Evolutionary conservation across 2,888 invertebrate genomes (phyloP).

Genomic region (Tinea trinotella): DNA sequence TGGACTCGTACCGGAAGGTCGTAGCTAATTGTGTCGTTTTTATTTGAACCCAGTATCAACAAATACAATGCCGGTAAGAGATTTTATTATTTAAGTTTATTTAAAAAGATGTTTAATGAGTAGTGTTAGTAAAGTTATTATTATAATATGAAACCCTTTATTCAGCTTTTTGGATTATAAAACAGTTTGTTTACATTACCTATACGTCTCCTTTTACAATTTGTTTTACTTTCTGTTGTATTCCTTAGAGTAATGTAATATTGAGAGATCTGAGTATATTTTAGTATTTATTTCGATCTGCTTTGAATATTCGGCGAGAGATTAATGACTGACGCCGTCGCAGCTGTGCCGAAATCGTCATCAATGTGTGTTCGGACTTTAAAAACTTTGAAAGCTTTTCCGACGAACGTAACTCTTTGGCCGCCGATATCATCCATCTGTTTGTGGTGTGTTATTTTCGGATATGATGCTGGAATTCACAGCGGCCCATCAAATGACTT

Average conservation of each 20-base stretch:
- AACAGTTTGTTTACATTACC: neutral
- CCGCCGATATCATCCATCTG: slow-evolving; percentile 36
- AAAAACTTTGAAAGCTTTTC: slow-evolving; percentile 35
- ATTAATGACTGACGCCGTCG: slow-evolving; percentile 21
- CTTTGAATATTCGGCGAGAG: slow-evolving; percentile 11
- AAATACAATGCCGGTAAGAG: slow-evolving; percentile 55
- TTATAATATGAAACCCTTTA: neutral
- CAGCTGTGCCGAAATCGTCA: slow-evolving; percentile 22
- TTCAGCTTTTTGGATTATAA: neutral
- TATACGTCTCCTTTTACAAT: neutral
- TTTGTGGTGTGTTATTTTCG: slow-evolving; percentile 54
- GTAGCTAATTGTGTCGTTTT: slow-evolving; percentile 36
- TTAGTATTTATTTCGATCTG: neutral
- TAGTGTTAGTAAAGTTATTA: neutral
- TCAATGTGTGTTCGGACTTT: neutral
- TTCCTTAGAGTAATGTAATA: neutral
- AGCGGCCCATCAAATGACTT: slow-evolving; percentile 53
- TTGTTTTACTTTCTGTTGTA: neutral
- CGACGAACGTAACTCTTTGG: slow-evolving; percentile 32
- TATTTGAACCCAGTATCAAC: slow-evolving; percentile 30
- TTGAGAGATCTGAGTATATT: neutral
- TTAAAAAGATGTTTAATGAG: neutral
- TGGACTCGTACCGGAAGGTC: slow-evolving; percentile 48
- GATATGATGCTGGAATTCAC: slow-evolving; percentile 60
- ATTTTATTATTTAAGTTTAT: slow-evolving; percentile 21